A percentile compares a stretch with the other conserved stretches of the same genome.
These are phyloP conservation scores for Anolis apletophallus DNA, from an alignment of 2,797 vertebrate species.

Conservation along the genomic window DNA sequence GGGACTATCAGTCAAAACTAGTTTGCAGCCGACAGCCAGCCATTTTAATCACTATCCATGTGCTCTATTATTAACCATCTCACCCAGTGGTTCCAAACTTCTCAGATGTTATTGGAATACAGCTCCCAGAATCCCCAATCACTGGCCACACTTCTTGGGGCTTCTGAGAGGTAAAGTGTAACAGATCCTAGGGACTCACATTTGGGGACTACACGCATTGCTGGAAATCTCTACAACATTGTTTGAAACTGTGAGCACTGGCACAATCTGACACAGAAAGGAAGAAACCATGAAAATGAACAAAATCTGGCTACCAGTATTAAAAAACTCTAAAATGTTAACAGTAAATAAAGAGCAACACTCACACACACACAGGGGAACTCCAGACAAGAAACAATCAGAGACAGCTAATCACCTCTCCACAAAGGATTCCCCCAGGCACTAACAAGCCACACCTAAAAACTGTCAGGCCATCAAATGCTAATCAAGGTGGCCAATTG, in stretches of 20 bases:
- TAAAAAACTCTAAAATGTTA: too few relatives aligned
- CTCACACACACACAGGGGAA: too few relatives aligned
- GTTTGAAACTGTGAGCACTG: not conserved
- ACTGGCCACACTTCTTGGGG: not conserved
- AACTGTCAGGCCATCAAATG: too few relatives aligned
- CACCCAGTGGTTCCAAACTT: not conserved
- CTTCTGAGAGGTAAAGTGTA: not conserved
- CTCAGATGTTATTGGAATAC: not conserved
- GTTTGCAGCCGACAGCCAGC: not conserved
- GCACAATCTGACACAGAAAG: not conserved
- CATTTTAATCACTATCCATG: not conserved
- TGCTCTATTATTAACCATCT: not conserved
- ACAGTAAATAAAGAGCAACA: too few relatives aligned
- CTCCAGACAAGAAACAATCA: too few relatives aligned
- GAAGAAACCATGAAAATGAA: too few relatives aligned
- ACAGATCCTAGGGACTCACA: not conserved
- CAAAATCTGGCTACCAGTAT: too few relatives aligned
- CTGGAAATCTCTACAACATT: not conserved
- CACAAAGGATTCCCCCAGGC: too few relatives aligned
- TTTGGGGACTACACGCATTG: not conserved
- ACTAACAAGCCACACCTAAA: too few relatives aligned
- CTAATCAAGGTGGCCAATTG: too few relatives aligned
- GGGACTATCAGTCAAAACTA: not conserved
- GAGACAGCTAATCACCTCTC: too few relatives aligned
- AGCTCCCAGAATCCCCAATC: not conserved